Conservation (phyloP, 2,888 invertebrate species). For the Adineta ricciae region DNA sequence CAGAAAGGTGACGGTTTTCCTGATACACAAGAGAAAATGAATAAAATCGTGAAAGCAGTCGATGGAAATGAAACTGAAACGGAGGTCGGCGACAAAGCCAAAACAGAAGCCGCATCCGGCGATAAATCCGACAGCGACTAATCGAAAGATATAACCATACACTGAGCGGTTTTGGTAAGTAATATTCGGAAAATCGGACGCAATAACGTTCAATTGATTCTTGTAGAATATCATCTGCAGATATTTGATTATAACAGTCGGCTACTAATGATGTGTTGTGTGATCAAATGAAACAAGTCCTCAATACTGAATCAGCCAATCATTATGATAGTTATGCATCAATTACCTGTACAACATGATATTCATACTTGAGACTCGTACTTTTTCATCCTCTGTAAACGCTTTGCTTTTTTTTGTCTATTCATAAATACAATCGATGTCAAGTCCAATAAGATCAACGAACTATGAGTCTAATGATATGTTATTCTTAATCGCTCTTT, state of each 20-base stretch:
- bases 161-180: background rate
- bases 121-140: background rate
- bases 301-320: background rate
- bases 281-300: background rate
- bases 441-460: background rate
- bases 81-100: background rate
- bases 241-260: background rate
- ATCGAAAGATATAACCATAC: background rate
- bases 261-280: background rate
- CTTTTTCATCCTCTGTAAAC: background rate
- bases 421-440: background rate
- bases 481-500: too few relatives aligned
- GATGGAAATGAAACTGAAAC: background rate
- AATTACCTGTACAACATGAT: background rate
- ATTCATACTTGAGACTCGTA: background rate
- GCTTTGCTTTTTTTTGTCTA: background rate
- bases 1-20: background rate
- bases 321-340: background rate
- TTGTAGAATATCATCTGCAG: background rate
- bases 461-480: background rate
- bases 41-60: background rate
- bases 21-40: background rate
- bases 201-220: too few relatives aligned
- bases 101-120: too few relatives aligned
- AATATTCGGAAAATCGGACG: background rate